Conservation (phyloP, 92 coral and sea anemone species). For the Pocillopora grandis region DNA sequence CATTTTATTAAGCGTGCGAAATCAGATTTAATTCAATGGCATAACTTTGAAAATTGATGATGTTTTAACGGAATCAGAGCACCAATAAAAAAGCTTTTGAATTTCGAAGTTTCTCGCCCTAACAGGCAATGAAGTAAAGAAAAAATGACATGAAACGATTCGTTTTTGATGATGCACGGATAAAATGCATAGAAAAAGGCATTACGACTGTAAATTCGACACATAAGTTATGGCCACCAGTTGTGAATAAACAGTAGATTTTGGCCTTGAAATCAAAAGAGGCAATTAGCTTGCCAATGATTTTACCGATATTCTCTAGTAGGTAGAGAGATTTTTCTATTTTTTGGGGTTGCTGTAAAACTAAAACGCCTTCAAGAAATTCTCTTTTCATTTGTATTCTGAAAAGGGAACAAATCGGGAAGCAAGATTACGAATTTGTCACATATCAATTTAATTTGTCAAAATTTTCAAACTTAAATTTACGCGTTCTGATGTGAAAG, state of each 20-base stretch:
- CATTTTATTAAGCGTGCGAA: conserved; percentile 20
- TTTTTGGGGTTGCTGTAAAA: neutral
- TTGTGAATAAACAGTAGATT: conserved; percentile 14
- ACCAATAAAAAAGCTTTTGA: neutral
- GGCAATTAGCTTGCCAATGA: neutral
- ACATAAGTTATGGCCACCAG: conserved; percentile 31
- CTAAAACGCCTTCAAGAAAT: neutral
- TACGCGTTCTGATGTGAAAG: neutral
- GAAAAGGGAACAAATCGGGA: neutral
- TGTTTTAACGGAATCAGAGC: conserved; percentile 28
- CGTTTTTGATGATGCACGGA: neutral
- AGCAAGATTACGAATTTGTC: neutral
- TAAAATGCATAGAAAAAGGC: neutral
- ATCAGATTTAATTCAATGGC: conserved; percentile 32
- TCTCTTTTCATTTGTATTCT: neutral
- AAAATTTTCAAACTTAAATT: neutral
- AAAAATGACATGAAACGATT: neutral
- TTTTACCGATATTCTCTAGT: neutral
- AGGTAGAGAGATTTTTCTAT: neutral
- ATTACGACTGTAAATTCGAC: neutral
- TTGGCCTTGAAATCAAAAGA: conserved; percentile 36
- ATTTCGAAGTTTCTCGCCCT: neutral
- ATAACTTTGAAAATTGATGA: conserved; percentile 7
- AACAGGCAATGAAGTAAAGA: neutral
- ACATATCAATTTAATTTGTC: neutral